Percentiles rank a stretch among this genome's conserved stretches.
Evolutionary conservation across 2,113 vertebrate genomes (phyloP).

Genomic region (Rhipidura dahli): DNA sequence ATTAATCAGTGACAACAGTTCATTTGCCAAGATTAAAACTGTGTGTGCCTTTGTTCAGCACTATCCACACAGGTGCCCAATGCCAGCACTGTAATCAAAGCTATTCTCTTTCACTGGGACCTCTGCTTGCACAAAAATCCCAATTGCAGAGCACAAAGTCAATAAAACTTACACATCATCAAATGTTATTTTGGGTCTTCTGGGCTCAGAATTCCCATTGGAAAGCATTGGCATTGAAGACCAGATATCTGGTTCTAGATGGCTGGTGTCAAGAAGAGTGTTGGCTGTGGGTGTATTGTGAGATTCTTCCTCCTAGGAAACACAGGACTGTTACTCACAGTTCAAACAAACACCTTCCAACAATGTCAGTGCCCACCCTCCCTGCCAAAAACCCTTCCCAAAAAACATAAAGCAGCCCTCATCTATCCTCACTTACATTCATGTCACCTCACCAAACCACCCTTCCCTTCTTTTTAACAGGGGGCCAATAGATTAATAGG

Average conservation of each 20-base stretch:
- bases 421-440: not conserved
- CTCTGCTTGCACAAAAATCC: not conserved
- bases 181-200: conserved; percentile 88
- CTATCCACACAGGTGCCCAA: not conserved
- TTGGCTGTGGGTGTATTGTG: conserved; percentile 72
- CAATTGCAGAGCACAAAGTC: not conserved
- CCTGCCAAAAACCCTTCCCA: not conserved
- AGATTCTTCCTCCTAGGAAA: conserved; percentile 79
- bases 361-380: not conserved
- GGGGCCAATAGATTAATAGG: not conserved
- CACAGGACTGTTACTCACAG: conserved; percentile 4
- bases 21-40: conserved; percentile 46
- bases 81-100: not conserved
- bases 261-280: conserved; percentile 82
- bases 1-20: conserved; percentile 39
- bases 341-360: not conserved
- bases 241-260: conserved; percentile 86
- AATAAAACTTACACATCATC: conserved; percentile 86
- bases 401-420: not conserved
- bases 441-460: not conserved
- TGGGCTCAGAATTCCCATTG: conserved; percentile 80
- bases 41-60: conserved; percentile 1
- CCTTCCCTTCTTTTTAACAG: not conserved
- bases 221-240: conserved; percentile 75
- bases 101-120: not conserved